Evolutionary conservation across 2,888 invertebrate species (phyloP).

Genomic region (Drosophila prostipennis): DNA sequence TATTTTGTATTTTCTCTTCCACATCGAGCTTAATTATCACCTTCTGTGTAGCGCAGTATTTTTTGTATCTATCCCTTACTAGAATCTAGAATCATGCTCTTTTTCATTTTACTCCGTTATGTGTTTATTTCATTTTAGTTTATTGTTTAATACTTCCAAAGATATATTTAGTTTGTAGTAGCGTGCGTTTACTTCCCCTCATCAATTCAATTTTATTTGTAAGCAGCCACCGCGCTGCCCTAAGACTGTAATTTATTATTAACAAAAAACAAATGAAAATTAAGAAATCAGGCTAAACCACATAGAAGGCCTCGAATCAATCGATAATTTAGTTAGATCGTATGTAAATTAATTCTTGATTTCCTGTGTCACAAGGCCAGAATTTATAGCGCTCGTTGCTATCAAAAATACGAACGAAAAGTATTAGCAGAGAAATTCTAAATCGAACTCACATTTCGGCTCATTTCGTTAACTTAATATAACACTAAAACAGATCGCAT

Average conservation of each 20-base stretch:
- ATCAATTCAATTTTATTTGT: slow-evolving; percentile 34
- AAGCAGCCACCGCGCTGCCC: slow-evolving; percentile 44
- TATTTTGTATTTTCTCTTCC: slow-evolving; percentile 16
- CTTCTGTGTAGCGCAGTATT: slow-evolving; percentile 10
- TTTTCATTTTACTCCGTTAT: slow-evolving; percentile 33
- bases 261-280: slow-evolving; percentile 17
- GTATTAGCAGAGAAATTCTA: slow-evolving; percentile 64
- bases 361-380: slow-evolving; percentile 35
- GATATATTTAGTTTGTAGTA: slow-evolving; percentile 71
- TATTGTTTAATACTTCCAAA: slow-evolving; percentile 76
- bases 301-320: slow-evolving; percentile 41
- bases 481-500: slow-evolving; percentile 26
- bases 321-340: slow-evolving; percentile 33
- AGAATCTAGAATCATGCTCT: slow-evolving; percentile 17
- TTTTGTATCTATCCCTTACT: slow-evolving; percentile 9
- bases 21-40: slow-evolving; percentile 2
- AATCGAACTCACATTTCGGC: slow-evolving; percentile 33
- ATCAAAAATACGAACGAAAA: slow-evolving; percentile 46
- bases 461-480: slow-evolving; percentile 39
- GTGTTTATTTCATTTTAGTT: slow-evolving; percentile 55
- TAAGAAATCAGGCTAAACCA: slow-evolving; percentile 29
- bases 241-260: slow-evolving; percentile 72
- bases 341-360: slow-evolving; percentile 37
- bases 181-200: slow-evolving; percentile 27
- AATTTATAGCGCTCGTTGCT: slow-evolving; percentile 44